Base-by-base conservation (phyloP, 2,797 vertebrate species). In the Catostomus latipinnis region DNA sequence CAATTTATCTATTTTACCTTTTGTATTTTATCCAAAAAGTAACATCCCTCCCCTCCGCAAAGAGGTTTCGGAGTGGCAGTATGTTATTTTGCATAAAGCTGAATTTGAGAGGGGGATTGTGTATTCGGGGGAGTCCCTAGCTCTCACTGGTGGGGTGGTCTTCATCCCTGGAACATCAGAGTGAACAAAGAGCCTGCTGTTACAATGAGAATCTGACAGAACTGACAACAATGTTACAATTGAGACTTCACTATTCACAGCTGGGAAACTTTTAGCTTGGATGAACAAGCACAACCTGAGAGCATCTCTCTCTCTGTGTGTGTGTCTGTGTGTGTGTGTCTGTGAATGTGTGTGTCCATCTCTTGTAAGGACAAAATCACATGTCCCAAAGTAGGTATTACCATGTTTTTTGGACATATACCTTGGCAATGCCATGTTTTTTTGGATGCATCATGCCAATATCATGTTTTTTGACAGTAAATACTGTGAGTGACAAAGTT, bases 121-220 rank as follows among this genome's bases (percentile, higher is more conserved):
- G 22, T 70, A 52, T 60, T 70, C 13, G 34, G 66, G 34, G 54
- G 18, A 78, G 75, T 70, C 22, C 57, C 45, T 12, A 13, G 66
- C 45, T 68, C 46, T 60, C 7, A 7, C 74, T 68, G 54, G 46
- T 68, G 54, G 45, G 34, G 46, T 50, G 54, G 54, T 66, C 63
- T 14, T 9, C 43, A n/a, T 49, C 61, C 60, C 34, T 22, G 53
- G 16, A 76, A 76, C 49, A 48, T 68, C 74, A 50, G 6, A 0
- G 13, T 0, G n/a, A 78, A 78, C 75, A 78, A 78, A 78, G 75
- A 70, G 56, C 22, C 56, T 1, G 22, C 48, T 78, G 75, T 78
- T 78, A 16, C 56, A 16, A 45, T 45, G 22, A 52, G 46, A 77
- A 60, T 52, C 34, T 34, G 34, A 34, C 34, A 34, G 34, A 34